Evolutionary conservation across 1,140 invertebrate genomes (phyloP).

Genomic region (Agrilus planipennis): DNA sequence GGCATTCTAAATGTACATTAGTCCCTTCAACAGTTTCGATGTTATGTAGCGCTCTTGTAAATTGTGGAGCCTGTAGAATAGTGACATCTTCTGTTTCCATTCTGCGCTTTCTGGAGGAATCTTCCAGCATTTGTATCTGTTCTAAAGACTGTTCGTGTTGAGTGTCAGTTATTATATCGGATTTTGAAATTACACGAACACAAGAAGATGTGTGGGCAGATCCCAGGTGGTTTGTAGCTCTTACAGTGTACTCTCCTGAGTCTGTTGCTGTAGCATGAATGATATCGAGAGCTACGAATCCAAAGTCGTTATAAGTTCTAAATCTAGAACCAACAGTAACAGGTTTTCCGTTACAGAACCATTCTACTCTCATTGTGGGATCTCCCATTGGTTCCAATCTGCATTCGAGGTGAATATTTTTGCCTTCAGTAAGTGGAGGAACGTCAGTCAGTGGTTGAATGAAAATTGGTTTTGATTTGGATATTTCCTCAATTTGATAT

Average conservation of each 20-base stretch:
- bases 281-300: slow-evolving; percentile 84
- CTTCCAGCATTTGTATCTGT: slow-evolving; percentile 90
- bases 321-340: slow-evolving; percentile 83
- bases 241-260: slow-evolving; percentile 85
- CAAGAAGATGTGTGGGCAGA: slow-evolving; percentile 82
- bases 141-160: slow-evolving; percentile 91
- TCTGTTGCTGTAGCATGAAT: slow-evolving; percentile 77
- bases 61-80: slow-evolving; percentile 71
- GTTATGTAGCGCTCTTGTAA: slow-evolving; percentile 78
- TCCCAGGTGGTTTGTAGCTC: slow-evolving; percentile 85
- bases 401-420: slow-evolving; percentile 83
- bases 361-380: slow-evolving; percentile 91
- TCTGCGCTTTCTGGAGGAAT: slow-evolving; percentile 59
- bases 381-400: slow-evolving; percentile 87
- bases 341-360: slow-evolving; percentile 84
- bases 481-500: slow-evolving; percentile 85
- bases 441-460: slow-evolving; percentile 72
- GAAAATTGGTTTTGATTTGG: slow-evolving; percentile 86
- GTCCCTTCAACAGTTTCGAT: slow-evolving; percentile 85
- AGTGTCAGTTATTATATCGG: slow-evolving; percentile 83
- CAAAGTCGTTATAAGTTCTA: slow-evolving; percentile 91
- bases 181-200: slow-evolving; percentile 70
- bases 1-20: slow-evolving; percentile 86
- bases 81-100: slow-evolving; percentile 63
- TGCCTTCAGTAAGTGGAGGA: slow-evolving; percentile 75